Evolutionary conservation across 2,113 vertebrate genomes (phyloP).

Genomic region (Egretta garzetta): DNA sequence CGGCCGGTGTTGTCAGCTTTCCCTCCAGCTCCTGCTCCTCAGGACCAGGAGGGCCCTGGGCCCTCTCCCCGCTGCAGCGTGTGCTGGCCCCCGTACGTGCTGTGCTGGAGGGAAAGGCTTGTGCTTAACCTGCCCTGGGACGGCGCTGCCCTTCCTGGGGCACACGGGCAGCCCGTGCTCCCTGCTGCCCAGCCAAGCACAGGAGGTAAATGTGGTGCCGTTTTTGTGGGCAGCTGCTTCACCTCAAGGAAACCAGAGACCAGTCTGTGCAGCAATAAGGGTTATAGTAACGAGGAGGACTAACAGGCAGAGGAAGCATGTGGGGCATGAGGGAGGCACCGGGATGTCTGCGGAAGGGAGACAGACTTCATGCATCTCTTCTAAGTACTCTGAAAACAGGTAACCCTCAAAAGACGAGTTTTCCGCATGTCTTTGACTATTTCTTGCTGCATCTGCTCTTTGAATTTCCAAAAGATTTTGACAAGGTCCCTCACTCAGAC

Average conservation of each 20-base stretch:
- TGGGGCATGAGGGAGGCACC: neutral
- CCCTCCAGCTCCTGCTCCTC: neutral
- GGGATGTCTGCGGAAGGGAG: neutral
- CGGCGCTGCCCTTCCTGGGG: neutral
- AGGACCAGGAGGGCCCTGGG: neutral
- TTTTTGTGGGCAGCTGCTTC: neutral
- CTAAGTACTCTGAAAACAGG: neutral
- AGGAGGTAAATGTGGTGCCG: fast-evolving
- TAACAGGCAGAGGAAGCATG: neutral
- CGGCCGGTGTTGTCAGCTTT: neutral
- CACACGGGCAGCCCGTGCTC: fast-evolving
- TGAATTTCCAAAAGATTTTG: neutral
- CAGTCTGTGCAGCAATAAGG: neutral
- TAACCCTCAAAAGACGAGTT: neutral
- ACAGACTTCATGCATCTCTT: neutral
- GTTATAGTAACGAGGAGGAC: neutral
- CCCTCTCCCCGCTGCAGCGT: neutral
- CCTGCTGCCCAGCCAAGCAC: neutral
- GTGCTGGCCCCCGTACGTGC: neutral
- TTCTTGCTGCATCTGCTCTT: neutral
- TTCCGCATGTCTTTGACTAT: neutral
- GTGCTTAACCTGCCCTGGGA: neutral
- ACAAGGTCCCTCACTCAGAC: neutral
- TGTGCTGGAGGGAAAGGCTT: neutral
- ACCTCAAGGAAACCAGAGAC: neutral